Evolutionary conservation across 2,888 invertebrate species (phyloP).

Genomic region (Podotricha telesiphe): DNA sequence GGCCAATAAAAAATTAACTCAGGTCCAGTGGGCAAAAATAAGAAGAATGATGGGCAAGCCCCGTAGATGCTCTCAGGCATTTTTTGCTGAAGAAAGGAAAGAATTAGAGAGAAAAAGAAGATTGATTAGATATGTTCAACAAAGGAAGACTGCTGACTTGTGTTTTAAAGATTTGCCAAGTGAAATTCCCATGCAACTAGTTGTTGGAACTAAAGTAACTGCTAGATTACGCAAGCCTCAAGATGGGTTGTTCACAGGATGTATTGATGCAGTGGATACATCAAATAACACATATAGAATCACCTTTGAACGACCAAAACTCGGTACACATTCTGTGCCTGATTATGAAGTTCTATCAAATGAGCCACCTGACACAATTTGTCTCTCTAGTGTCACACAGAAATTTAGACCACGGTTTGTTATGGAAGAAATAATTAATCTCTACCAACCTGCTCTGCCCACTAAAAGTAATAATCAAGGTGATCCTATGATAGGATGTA

Average conservation of each 20-base stretch:
- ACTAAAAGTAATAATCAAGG: conserved; percentile 79
- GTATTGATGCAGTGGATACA: conserved; percentile 97
- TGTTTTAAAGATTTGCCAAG: conserved; percentile 94
- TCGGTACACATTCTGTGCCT: conserved; percentile 97
- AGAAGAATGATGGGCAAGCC: conserved; percentile 98
- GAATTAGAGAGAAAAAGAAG: conserved; percentile 95
- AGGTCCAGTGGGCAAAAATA: conserved; percentile 98
- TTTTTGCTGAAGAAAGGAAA: conserved; percentile 96
- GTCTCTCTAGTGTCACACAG: conserved; percentile 91
- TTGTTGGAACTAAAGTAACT: conserved; percentile 96
- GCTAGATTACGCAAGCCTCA: conserved; percentile 95
- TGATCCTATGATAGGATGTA: conserved; percentile 88
- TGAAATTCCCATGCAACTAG: conserved; percentile 96
- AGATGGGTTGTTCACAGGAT: conserved; percentile 97
- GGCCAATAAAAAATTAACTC: conserved; percentile 91
- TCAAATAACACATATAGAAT: conserved; percentile 97
- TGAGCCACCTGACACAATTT: conserved; percentile 95
- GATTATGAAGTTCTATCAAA: conserved; percentile 98
- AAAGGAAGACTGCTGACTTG: conserved; percentile 92
- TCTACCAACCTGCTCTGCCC: conserved; percentile 65
- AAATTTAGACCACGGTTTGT: conserved; percentile 89
- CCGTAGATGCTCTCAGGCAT: conserved; percentile 95
- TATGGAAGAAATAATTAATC: conserved; percentile 81
- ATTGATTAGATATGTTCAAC: conserved; percentile 96
- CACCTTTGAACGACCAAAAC: conserved; percentile 94